A percentile compares a stretch with the other conserved stretches of the same genome.
These are phyloP conservation scores for Heliopora coerulea DNA, from an alignment of 92 coral and sea anemone species.

Conservation along the genomic window DNA sequence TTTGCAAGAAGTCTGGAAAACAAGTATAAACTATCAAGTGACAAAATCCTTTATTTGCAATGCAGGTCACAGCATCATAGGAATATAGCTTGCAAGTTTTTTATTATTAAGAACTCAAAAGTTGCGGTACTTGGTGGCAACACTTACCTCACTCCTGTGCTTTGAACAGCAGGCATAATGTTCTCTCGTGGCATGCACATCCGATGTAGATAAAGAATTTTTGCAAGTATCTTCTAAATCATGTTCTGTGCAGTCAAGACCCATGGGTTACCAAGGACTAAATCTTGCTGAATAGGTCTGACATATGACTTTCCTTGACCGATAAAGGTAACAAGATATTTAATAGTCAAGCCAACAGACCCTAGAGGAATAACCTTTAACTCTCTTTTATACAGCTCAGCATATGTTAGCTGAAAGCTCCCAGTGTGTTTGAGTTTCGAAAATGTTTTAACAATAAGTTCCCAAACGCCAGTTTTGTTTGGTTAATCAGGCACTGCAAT, in stretches of 20 bases:
- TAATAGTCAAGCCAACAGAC: slow-evolving; percentile 50
- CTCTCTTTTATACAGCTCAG: slow-evolving; percentile 46
- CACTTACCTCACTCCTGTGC: too few relatives aligned
- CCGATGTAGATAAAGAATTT: not conserved
- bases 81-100: too few relatives aligned
- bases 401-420: slow-evolving; percentile 52
- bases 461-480: slow-evolving; percentile 37
- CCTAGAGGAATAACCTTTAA: slow-evolving; percentile 52
- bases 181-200: slow-evolving; percentile 21
- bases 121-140: too few relatives aligned
- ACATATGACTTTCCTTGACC: slow-evolving; percentile 51
- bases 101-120: too few relatives aligned
- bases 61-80: too few relatives aligned
- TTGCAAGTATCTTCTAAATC: slow-evolving; percentile 17
- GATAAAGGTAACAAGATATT: slow-evolving; percentile 49
- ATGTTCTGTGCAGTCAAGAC: not conserved
- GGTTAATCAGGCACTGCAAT: slow-evolving; percentile 43
- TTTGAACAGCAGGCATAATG: slow-evolving; percentile 10
- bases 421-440: slow-evolving; percentile 43
- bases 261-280: not conserved
- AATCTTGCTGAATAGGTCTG: slow-evolving; percentile 50
- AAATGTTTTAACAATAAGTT: slow-evolving; percentile 32
- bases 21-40: too few relatives aligned
- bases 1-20: too few relatives aligned
- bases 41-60: too few relatives aligned